phyloP scores from a whole-genome alignment of 1,140 invertebrate genomes.

The Tetramorium alpestre region DNA sequence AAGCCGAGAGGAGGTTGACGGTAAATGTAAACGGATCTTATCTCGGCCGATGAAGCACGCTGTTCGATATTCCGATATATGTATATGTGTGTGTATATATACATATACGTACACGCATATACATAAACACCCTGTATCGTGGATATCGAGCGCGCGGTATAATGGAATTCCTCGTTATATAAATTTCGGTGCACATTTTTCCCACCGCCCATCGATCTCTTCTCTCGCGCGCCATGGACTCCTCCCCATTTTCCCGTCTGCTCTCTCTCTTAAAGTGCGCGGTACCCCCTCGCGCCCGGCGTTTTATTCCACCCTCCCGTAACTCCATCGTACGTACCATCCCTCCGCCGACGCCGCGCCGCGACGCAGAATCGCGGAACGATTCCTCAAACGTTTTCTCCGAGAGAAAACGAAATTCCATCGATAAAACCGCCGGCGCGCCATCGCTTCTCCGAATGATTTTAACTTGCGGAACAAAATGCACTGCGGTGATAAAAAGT shows the following conservation, averaged over 20 bases:
- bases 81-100: background rate
- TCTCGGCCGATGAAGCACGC: conserved; percentile 74
- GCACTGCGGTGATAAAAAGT: conserved; percentile 63
- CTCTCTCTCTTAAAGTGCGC: conserved; percentile 56
- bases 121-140: background rate
- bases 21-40: conserved; percentile 75
- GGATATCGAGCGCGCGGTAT: conserved; percentile 63
- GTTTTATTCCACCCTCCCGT: conserved; percentile 22
- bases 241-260: conserved; percentile 45
- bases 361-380: conserved; percentile 27
- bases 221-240: conserved; percentile 23
- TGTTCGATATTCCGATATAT: conserved; percentile 69
- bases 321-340: background rate
- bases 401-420: conserved; percentile 65
- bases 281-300: conserved; percentile 36
- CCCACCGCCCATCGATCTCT: conserved; percentile 72
- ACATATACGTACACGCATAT: background rate
- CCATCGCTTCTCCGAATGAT: conserved; percentile 62
- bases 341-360: background rate
- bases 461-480: conserved; percentile 65
- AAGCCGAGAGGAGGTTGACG: conserved; percentile 29
- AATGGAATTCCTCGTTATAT: conserved; percentile 76
- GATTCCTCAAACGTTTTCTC: conserved; percentile 60
- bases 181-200: conserved; percentile 75
- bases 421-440: conserved; percentile 62